A percentile compares a stretch with the other conserved stretches of the same genome.
These are phyloP conservation scores for Microcaecilia unicolor DNA, from an alignment of 2,797 vertebrate species.

Conservation along the genomic window DNA sequence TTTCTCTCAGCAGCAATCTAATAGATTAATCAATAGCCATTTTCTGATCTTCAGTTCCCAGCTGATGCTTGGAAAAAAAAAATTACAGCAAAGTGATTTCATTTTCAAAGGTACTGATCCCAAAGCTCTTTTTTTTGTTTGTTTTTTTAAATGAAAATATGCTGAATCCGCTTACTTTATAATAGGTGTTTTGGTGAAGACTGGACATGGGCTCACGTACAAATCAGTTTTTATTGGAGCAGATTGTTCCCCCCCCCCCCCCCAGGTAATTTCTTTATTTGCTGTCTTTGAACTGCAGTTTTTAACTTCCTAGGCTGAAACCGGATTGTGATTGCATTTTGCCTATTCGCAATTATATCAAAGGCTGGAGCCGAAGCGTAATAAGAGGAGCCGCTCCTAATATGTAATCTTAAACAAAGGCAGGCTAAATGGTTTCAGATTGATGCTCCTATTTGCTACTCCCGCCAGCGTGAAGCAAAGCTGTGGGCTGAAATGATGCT, in stretches of 20 bases:
- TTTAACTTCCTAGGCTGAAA: too few relatives aligned
- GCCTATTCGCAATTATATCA: constrained; percentile 44
- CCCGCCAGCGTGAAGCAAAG: constrained; percentile 1
- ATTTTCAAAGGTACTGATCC: neutral
- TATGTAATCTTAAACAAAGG: neutral
- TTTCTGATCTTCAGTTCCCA: constrained; percentile 34
- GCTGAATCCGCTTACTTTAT: neutral
- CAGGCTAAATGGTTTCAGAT: neutral
- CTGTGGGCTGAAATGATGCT: constrained; percentile 5
- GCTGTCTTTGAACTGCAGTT: too few relatives aligned
- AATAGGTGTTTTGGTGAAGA: neutral
- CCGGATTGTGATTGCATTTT: too few relatives aligned
- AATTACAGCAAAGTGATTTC: neutral
- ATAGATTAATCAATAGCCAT: constrained; percentile 55
- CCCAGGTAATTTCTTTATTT: too few relatives aligned
- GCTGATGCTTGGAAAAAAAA: constrained; percentile 5
- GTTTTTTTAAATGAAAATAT: neutral
- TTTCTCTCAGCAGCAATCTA: constrained; percentile 56
- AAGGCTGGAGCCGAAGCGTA: too few relatives aligned
- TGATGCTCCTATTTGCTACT: neutral
- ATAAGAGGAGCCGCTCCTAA: neutral
- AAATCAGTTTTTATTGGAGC: too few relatives aligned
- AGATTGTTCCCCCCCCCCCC: too few relatives aligned
- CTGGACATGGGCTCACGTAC: neutral
- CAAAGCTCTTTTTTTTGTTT: neutral